These are phyloP conservation scores for Andrena bucephala DNA, from an alignment of 2,888 invertebrate species.

Conservation along the genomic window DNA sequence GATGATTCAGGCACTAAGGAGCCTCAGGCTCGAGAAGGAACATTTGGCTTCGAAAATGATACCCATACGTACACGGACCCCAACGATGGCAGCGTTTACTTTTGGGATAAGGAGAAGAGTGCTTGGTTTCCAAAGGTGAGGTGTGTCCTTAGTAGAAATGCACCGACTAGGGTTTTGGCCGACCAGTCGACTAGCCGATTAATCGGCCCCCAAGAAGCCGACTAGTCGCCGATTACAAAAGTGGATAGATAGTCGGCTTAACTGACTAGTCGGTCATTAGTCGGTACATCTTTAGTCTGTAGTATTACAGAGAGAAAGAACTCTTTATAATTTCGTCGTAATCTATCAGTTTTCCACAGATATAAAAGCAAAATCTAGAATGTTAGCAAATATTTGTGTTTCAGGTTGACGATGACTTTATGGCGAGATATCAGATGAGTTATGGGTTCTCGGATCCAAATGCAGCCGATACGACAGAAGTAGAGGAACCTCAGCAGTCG, in stretches of 20 bases:
- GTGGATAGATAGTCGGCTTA: no score
- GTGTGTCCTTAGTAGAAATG: conserved; percentile 6
- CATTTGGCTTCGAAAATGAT: conserved; percentile 91
- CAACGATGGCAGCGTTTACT: conserved; percentile 94
- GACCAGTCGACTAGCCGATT: no score
- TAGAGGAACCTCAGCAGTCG: conserved; percentile 83
- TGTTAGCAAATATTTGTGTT: conserved; percentile 12
- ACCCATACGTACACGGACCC: conserved; percentile 92
- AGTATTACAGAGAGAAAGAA: no score
- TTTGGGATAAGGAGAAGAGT: conserved; percentile 95
- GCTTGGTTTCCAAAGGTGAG: conserved; percentile 97
- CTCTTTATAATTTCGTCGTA: no score
- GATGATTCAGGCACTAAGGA: conserved; percentile 60
- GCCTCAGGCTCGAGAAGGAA: conserved; percentile 75
- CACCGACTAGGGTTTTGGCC: no score
- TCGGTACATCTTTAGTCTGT: no score
- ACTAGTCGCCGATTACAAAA: no score
- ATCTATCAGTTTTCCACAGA: conserved; percentile 4
- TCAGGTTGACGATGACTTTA: conserved; percentile 96
- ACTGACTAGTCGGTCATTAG: no score
- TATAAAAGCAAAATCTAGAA: not conserved
- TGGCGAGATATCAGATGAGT: conserved; percentile 97
- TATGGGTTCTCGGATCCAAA: conserved; percentile 93
- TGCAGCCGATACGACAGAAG: conserved; percentile 70
- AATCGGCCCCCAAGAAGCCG: no score